Evolutionary conservation across 2,797 vertebrate genomes (phyloP).

Genomic region (Peromyscus eremicus): DNA sequence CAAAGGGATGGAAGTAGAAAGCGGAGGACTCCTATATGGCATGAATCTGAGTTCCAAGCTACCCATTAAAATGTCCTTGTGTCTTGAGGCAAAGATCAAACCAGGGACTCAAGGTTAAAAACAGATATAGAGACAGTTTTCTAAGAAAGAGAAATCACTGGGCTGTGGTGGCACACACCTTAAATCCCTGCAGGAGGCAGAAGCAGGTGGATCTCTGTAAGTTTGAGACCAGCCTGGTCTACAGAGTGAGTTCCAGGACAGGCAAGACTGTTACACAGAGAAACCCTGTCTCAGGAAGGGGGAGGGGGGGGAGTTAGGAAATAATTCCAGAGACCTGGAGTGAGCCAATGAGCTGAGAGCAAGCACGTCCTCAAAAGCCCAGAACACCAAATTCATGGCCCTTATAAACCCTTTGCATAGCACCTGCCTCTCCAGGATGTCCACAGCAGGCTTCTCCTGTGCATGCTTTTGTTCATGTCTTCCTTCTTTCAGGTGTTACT

Average conservation of each 20-base stretch:
- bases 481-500: background rate
- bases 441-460: background rate
- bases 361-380: background rate
- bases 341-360: background rate
- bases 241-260: no score
- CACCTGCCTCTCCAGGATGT: background rate
- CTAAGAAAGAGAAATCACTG: background rate
- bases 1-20: background rate
- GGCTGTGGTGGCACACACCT: no score
- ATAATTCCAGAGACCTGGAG: background rate
- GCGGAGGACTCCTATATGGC: background rate
- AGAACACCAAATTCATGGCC: background rate
- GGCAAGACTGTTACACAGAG: no score
- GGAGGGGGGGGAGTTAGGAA: background rate
- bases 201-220: no score
- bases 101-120: background rate
- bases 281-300: background rate
- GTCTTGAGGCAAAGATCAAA: background rate
- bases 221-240: no score
- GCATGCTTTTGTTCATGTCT: background rate
- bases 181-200: no score
- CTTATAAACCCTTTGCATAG: background rate
- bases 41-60: background rate
- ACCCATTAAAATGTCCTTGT: background rate
- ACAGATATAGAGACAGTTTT: background rate